Evolutionary conservation across 2,113 vertebrate species (phyloP).

Genomic region (Apeltes quadracus): DNA sequence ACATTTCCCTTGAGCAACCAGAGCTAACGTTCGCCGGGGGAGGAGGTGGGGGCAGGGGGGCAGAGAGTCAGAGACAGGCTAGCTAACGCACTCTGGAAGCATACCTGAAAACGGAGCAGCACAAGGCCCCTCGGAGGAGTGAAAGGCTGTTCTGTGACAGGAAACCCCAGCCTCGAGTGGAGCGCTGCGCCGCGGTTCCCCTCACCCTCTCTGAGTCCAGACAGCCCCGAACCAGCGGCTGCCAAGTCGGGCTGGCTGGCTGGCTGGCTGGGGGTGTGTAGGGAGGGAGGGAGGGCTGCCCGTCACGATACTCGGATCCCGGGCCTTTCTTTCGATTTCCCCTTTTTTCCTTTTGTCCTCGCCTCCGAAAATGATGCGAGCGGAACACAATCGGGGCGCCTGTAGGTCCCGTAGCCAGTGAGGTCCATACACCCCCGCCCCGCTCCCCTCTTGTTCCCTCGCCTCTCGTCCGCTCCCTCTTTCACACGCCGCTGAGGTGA

Average conservation of each 20-base stretch:
- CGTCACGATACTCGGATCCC: conserved; percentile 77
- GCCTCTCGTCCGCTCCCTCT: conserved; percentile 28
- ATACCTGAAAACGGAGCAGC: conserved; percentile 75
- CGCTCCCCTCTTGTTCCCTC: conserved; percentile 67
- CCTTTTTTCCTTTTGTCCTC: conserved; percentile 80
- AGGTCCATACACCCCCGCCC: conserved; percentile 80
- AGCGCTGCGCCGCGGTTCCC: conserved; percentile 76
- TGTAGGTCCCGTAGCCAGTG: conserved; percentile 80
- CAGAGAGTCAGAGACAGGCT: conserved; percentile 36
- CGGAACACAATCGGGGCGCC: conserved; percentile 78
- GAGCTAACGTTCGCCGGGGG: conserved; percentile 29
- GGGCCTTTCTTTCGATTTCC: conserved; percentile 72
- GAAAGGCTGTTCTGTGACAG: conserved; percentile 77
- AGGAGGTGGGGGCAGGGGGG: not conserved
- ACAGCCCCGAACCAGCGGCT: conserved; percentile 77
- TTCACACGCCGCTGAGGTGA: conserved; percentile 78
- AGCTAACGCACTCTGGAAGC: conserved; percentile 60
- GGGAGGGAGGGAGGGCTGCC: conserved; percentile 48
- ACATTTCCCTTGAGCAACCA: conserved; percentile 43
- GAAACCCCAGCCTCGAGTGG: conserved; percentile 80
- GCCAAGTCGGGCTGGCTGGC: conserved; percentile 48
- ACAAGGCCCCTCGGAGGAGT: conserved; percentile 75
- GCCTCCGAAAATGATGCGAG: conserved; percentile 80
- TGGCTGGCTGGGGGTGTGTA: too few species aligned
- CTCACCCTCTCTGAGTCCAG: conserved; percentile 68